These are phyloP conservation scores for Hyperopisus bebe DNA, from an alignment of 2,113 vertebrate species.

Conservation along the genomic window DNA sequence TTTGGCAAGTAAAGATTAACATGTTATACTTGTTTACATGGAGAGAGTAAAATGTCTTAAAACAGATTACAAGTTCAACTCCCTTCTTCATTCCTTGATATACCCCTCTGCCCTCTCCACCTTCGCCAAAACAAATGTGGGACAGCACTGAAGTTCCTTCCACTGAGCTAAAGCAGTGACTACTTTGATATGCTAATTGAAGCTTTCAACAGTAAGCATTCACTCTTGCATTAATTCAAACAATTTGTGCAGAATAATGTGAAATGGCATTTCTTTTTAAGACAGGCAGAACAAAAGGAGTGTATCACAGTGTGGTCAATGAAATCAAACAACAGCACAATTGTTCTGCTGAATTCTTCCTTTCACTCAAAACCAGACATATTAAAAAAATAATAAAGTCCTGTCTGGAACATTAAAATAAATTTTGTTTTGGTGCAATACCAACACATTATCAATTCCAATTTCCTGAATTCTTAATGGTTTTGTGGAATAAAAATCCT, in stretches of 20 bases:
- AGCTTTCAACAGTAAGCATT: conserved; percentile 83
- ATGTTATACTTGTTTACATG: conserved; percentile 44
- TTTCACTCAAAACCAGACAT: conserved; percentile 23
- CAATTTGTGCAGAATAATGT: conserved; percentile 75
- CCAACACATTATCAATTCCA: background rate
- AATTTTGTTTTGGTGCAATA: background rate
- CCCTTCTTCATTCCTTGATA: conserved; percentile 65
- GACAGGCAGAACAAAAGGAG: conserved; percentile 63
- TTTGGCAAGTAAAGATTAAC: background rate
- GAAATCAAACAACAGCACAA: conserved; percentile 57
- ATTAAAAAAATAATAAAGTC: conserved; percentile 10
- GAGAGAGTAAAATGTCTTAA: conserved; percentile 68
- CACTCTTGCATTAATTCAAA: conserved; percentile 83
- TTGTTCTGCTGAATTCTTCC: conserved; percentile 57
- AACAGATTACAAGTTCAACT: conserved; percentile 67
- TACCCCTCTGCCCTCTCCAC: conserved; percentile 69
- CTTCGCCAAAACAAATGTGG: conserved; percentile 77
- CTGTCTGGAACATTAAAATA: conserved; percentile 19
- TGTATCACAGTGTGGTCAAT: conserved; percentile 51
- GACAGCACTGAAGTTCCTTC: conserved; percentile 73
- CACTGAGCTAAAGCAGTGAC: conserved; percentile 72
- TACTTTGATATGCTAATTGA: conserved; percentile 94
- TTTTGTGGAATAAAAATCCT: background rate
- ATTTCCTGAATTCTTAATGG: background rate
- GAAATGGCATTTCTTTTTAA: conserved; percentile 70